These are phyloP conservation scores for Proterorhinus semilunaris DNA, from an alignment of 2,113 vertebrate genomes.

Conservation along the genomic window DNA sequence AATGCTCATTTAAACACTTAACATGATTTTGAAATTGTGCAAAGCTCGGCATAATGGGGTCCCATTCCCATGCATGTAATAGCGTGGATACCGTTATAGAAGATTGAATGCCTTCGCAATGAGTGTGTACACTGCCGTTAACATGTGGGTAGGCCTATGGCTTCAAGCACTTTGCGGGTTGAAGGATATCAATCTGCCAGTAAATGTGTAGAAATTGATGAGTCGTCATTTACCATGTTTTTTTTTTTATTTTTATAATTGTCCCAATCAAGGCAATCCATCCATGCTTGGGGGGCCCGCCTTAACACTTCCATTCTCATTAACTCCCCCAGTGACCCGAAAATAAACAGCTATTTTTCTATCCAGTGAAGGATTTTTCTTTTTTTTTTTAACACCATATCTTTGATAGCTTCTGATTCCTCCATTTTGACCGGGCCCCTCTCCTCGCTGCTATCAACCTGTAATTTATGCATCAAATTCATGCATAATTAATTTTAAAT, in stretches of 20 bases:
- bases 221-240: slow-evolving; percentile 81
- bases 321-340: slow-evolving; percentile 87
- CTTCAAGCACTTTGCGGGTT: slow-evolving; percentile 29
- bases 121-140: slow-evolving; percentile 32
- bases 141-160: slow-evolving; percentile 16
- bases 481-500: slow-evolving; percentile 85
- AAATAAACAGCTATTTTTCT: slow-evolving; percentile 79
- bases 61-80: slow-evolving; percentile 18
- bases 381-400: slow-evolving; percentile 61
- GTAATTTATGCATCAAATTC: slow-evolving; percentile 80
- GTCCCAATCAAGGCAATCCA: slow-evolving; percentile 69
- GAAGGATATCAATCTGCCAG: slow-evolving; percentile 67
- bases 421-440: slow-evolving; percentile 58
- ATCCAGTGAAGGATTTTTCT: slow-evolving; percentile 57
- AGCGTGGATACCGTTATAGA: slow-evolving; percentile 23
- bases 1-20: slow-evolving; percentile 30
- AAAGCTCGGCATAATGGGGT: slow-evolving; percentile 9
- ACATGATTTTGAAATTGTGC: slow-evolving; percentile 20
- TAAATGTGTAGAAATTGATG: slow-evolving; percentile 69
- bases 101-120: slow-evolving; percentile 32
- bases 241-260: slow-evolving; percentile 56
- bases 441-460: slow-evolving; percentile 29
- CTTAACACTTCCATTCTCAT: slow-evolving; percentile 80
- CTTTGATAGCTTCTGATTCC: slow-evolving; percentile 76
- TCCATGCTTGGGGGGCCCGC: slow-evolving; percentile 52